These are phyloP conservation scores for Nomada flava DNA, from an alignment of 2,888 invertebrate genomes.

Conservation along the genomic window DNA sequence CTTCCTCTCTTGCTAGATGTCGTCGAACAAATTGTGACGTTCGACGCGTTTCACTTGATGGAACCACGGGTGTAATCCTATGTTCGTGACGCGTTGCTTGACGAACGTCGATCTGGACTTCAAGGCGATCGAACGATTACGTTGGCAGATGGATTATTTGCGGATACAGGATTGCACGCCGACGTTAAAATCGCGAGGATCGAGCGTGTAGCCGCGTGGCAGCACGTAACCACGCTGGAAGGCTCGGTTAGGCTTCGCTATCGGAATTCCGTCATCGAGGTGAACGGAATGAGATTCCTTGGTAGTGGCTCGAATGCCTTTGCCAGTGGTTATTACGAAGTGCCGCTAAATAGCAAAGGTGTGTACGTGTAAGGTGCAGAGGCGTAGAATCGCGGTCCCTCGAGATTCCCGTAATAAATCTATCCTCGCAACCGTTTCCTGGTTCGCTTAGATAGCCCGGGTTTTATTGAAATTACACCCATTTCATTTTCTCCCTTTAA, in stretches of 20 bases:
- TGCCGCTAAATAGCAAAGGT: slow-evolving; percentile 67
- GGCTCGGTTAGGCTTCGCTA: slow-evolving; percentile 39
- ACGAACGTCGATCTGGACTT: not conserved
- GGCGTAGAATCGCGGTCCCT: slow-evolving; percentile 42
- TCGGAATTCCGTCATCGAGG: slow-evolving; percentile 69
- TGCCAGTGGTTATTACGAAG: slow-evolving; percentile 68
- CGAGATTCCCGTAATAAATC: slow-evolving; percentile 10
- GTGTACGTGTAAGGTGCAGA: slow-evolving; percentile 49
- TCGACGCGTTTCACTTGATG: not conserved
- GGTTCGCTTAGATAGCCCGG: not conserved
- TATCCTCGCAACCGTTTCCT: slow-evolving; percentile 15
- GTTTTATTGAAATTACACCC: slow-evolving; percentile 3
- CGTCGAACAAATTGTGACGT: slow-evolving; percentile 39
- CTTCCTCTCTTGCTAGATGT: not conserved
- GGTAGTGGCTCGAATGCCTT: slow-evolving; percentile 65
- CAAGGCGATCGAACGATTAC: not conserved
- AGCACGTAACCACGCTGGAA: not conserved
- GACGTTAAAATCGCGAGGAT: not conserved
- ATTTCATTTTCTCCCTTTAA: not conserved
- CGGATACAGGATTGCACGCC: not conserved
- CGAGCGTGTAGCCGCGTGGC: not conserved
- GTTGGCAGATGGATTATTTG: not conserved
- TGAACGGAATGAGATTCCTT: slow-evolving; percentile 70
- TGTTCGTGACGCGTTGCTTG: not conserved
- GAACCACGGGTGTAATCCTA: not conserved